phyloP scores from a whole-genome alignment of 2,797 vertebrate genomes.

The Gorsachius magnificus region DNA sequence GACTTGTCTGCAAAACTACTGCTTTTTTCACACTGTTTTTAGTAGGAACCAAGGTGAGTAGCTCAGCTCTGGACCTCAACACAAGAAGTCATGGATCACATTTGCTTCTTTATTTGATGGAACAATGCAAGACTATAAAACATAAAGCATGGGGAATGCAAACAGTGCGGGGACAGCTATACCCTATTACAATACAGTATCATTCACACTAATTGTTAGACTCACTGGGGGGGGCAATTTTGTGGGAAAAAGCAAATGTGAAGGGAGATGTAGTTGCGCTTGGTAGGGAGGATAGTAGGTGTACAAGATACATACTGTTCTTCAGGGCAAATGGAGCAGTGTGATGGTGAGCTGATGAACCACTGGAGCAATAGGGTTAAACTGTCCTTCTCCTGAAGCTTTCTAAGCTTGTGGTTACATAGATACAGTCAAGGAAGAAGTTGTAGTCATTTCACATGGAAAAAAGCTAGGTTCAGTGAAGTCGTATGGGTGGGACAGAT shows the following conservation, averaged over 20 bases:
- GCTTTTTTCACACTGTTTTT: not conserved
- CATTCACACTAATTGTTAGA: not conserved
- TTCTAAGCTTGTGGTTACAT: not conserved
- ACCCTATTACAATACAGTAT: not conserved
- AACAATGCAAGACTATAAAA: not conserved
- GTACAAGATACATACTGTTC: not conserved
- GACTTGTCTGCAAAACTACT: not conserved
- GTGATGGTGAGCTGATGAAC: not conserved
- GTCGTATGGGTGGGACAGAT: not conserved
- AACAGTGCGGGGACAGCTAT: not conserved
- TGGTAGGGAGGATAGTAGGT: not conserved
- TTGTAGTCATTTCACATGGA: not conserved
- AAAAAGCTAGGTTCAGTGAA: not conserved
- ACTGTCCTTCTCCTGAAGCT: not conserved
- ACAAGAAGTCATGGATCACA: not conserved
- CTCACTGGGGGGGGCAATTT: not conserved
- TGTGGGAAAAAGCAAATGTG: not conserved
- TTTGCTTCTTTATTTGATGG: not conserved
- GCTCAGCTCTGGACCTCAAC: not conserved
- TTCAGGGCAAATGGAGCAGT: not conserved
- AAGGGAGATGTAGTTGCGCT: not conserved
- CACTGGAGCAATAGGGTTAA: not conserved
- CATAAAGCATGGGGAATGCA: not conserved
- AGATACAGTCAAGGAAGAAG: not conserved
- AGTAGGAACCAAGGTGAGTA: not conserved